Conservation (phyloP, 2,888 invertebrate genomes). For the Agrochola circellaris region DNA sequence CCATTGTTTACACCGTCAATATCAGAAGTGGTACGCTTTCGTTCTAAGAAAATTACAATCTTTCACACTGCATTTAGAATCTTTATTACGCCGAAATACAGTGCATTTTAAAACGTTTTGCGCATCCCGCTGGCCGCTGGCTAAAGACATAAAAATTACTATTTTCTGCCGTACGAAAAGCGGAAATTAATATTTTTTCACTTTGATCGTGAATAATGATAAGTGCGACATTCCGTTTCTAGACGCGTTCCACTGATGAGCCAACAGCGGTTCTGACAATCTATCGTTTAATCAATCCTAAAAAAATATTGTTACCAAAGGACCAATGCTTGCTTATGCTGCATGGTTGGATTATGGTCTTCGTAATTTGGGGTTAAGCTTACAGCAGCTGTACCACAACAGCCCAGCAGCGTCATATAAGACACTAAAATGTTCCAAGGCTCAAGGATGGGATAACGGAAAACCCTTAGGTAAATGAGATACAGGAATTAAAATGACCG, state of each 20-base stretch:
- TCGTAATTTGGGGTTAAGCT: background rate
- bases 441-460: background rate
- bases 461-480: background rate
- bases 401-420: background rate
- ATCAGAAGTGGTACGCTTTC: slow-evolving; percentile 52
- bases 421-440: background rate
- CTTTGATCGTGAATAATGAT: slow-evolving; percentile 27
- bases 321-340: background rate
- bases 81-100: slow-evolving; percentile 17
- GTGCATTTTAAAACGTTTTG: slow-evolving; percentile 7
- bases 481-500: background rate
- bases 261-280: background rate
- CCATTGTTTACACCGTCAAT: slow-evolving; percentile 34
- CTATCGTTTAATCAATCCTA: background rate
- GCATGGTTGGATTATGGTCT: background rate
- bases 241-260: slow-evolving; percentile 13
- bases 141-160: slow-evolving; percentile 68
- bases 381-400: background rate
- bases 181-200: slow-evolving; percentile 49
- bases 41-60: slow-evolving; percentile 50
- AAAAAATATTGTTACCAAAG: background rate
- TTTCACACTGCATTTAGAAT: slow-evolving; percentile 16
- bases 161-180: slow-evolving; percentile 35
- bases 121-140: slow-evolving; percentile 57
- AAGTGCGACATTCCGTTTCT: background rate